A percentile compares a stretch with the other conserved stretches of the same genome.
Conservation (phyloP, 30 jellyfish, hydroid and myxozoan genomes). For the Pseudorhiza aurosa region DNA sequence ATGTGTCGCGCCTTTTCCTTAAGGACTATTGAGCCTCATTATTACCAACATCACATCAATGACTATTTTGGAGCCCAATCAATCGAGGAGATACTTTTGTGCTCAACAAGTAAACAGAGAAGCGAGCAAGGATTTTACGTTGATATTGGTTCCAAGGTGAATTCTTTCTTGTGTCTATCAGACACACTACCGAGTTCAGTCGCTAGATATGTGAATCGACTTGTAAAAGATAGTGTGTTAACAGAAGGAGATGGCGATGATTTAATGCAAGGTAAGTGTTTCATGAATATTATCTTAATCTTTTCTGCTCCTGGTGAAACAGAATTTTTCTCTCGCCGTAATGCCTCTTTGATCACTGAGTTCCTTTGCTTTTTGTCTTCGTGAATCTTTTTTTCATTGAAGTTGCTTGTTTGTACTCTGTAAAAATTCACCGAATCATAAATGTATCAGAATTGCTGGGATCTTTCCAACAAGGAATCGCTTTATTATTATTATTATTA, state of each 20-base stretch:
- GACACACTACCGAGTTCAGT: slow-evolving; percentile 54
- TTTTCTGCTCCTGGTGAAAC: too few species aligned
- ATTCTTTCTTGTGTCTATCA: slow-evolving; percentile 64
- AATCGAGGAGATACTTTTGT: slow-evolving; percentile 50
- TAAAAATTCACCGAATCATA: too few species aligned
- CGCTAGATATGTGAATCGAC: slow-evolving; percentile 40
- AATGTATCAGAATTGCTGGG: too few species aligned
- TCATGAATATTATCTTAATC: too few species aligned
- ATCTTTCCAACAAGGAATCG: too few species aligned
- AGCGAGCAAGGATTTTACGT: slow-evolving; percentile 85
- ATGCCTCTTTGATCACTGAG: too few species aligned
- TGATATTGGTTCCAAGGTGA: slow-evolving; percentile 41
- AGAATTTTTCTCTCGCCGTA: too few species aligned
- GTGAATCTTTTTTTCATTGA: too few species aligned
- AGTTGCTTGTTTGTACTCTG: too few species aligned
- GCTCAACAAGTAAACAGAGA: slow-evolving; percentile 89
- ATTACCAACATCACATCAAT: slow-evolving; percentile 35
- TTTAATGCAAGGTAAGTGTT: slow-evolving; percentile 30
- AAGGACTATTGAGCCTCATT: slow-evolving; percentile 44
- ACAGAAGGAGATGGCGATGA: slow-evolving; percentile 72
- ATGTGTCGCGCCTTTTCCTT: slow-evolving; percentile 57
- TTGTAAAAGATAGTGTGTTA: slow-evolving; percentile 44
- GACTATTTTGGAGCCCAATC: slow-evolving; percentile 81
- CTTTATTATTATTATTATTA: too few species aligned
- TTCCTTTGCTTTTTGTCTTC: too few species aligned